Conservation (phyloP, 2,888 invertebrate genomes). For the Rotaria socialis region DNA sequence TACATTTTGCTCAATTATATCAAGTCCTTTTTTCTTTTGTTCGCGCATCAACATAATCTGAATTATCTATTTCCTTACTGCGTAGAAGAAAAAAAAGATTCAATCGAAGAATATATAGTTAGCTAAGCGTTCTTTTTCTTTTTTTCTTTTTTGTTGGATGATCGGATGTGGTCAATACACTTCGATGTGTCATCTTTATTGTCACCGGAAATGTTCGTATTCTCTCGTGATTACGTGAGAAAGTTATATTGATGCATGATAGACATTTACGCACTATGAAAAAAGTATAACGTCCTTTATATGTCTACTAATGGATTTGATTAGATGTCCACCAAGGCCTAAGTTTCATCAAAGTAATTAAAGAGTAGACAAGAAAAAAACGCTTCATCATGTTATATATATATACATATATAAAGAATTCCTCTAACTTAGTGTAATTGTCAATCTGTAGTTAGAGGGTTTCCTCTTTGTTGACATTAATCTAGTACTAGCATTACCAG, state of each 20-base stretch:
- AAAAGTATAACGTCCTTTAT: neutral
- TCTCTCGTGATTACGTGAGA: too few species aligned
- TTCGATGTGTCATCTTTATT: neutral
- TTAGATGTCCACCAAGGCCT: neutral
- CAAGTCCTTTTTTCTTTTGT: too few species aligned
- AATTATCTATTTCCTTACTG: too few species aligned
- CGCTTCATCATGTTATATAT: neutral
- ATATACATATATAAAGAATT: neutral
- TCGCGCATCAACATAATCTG: too few species aligned
- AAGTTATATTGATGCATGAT: too few species aligned
- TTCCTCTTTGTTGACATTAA: neutral
- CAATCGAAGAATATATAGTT: too few species aligned
- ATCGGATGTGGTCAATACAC: neutral
- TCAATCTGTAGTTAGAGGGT: neutral
- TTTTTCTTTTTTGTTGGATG: neutral
- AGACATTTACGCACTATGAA: neutral
- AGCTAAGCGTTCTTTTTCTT: neutral
- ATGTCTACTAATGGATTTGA: neutral
- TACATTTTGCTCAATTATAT: too few species aligned
- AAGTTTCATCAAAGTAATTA: neutral
- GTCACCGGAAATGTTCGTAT: too few species aligned
- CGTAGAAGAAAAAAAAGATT: too few species aligned
- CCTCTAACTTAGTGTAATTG: neutral
- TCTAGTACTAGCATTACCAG: neutral
- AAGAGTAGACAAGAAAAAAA: neutral